Conservation (phyloP, 2,888 invertebrate species). For the Eupelmus urozonus region DNA sequence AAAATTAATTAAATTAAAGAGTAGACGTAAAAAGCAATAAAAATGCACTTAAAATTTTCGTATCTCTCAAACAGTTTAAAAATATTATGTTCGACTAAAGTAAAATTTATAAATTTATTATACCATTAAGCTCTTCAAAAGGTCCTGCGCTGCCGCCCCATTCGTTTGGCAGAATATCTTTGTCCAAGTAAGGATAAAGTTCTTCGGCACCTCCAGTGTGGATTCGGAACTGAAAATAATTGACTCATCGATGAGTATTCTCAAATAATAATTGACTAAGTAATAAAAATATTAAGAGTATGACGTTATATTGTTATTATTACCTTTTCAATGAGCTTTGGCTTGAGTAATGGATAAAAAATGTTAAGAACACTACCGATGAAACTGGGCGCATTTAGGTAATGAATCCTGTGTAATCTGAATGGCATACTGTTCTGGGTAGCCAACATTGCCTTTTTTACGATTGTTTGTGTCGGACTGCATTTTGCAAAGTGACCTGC, state of each 20-base stretch:
- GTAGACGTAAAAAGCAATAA: no score
- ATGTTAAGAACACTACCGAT: conserved; percentile 70
- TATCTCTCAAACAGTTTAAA: no score
- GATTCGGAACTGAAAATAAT: conserved; percentile 71
- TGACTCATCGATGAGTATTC: neutral
- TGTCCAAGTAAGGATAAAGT: conserved; percentile 74
- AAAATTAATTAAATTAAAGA: no score
- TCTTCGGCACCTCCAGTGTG: conserved; percentile 75
- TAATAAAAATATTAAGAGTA: neutral
- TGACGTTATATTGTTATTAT: neutral
- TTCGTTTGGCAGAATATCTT: conserved; percentile 76
- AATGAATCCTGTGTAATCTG: conserved; percentile 71
- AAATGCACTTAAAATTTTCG: no score
- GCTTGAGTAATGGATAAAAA: conserved; percentile 74
- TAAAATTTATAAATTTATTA: neutral
- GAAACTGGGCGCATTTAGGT: conserved; percentile 71
- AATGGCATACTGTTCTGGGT: conserved; percentile 76
- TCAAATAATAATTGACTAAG: neutral
- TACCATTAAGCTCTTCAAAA: conserved; percentile 72
- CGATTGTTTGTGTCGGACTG: conserved; percentile 71
- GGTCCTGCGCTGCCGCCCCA: conserved; percentile 77
- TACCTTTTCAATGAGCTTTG: conserved; percentile 74
- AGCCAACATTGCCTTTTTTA: conserved; percentile 73
- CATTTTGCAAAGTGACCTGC: conserved; percentile 73
- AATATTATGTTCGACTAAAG: no score